Evolutionary conservation across 2,888 invertebrate genomes (phyloP).

Genomic region (Noctua janthina): DNA sequence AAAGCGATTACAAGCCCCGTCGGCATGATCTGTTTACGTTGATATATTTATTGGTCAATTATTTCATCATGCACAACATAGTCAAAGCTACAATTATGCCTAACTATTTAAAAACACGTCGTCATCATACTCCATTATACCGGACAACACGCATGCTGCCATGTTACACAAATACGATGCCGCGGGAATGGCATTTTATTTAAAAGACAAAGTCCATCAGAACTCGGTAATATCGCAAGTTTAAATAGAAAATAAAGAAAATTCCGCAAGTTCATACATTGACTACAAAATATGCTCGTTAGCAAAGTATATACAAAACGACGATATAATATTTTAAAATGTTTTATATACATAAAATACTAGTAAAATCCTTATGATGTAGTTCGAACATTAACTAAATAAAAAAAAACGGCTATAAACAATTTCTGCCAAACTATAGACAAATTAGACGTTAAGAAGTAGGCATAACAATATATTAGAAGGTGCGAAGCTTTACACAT

Average conservation of each 20-base stretch:
- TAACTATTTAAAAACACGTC: conserved; percentile 66
- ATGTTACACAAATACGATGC: conserved; percentile 34
- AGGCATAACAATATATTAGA: conserved; percentile 48
- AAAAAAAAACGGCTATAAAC: conserved; percentile 55
- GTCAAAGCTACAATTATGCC: conserved; percentile 47
- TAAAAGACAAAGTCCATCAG: conserved; percentile 35
- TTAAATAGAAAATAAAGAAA: conserved; percentile 50
- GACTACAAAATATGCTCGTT: conserved; percentile 66
- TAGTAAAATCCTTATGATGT: conserved; percentile 73
- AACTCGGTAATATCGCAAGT: conserved; percentile 46
- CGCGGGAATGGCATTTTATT: conserved; percentile 24
- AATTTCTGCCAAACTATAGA: conserved; percentile 54
- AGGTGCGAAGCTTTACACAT: conserved; percentile 57
- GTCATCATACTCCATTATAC: conserved; percentile 60
- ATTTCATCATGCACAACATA: conserved; percentile 40
- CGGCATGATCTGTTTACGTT: conserved; percentile 21
- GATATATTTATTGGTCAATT: conserved; percentile 34
- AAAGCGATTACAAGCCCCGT: conserved; percentile 42
- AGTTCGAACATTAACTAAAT: conserved; percentile 68
- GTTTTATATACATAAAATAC: conserved; percentile 73
- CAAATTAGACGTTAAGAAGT: conserved; percentile 46
- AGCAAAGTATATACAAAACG: conserved; percentile 70
- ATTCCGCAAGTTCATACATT: conserved; percentile 51
- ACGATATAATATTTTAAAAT: conserved; percentile 67
- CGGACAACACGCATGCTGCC: conserved; percentile 29